Base-by-base conservation (phyloP, 2,113 vertebrate genomes). In the Rhizomys pruinosus region DNA sequence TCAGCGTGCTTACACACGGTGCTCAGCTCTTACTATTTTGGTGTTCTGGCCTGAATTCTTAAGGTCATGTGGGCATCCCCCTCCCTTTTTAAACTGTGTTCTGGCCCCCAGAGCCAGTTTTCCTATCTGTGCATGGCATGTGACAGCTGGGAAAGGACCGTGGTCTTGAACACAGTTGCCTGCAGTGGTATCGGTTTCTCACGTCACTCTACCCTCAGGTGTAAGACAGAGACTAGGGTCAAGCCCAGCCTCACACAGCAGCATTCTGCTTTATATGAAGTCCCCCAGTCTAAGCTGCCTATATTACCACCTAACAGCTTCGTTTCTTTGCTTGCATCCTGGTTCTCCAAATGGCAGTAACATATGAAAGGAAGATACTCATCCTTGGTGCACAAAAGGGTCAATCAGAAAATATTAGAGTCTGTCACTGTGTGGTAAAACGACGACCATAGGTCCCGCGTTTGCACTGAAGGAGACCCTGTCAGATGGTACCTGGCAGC, bases 121-220 rank as follows among this genome's bases (percentile, higher is more conserved):
- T 63, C n/a, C 79, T 19, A 5, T 37, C 79, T 81, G 79, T 63
- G 57, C 3, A 10, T 19, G 1, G 25, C 25, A 81, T 27, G 55
- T 16, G 57, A 63, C 23, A 32, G 25, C 59, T 42, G 16, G 37
- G 37, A 5, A 6, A 47, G 29, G 42, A 47, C 42, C 42, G 17
- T 25, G n/a, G n/a, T 29, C 73, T 15, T 27, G 25, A 29, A 20
- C 79, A 81, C 11, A 81, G 27, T 59, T 29, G 5, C 63, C 57
- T 29, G n/a, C 69, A 37, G 39, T 57, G 52, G 61, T 7, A 0
- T 23, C 22, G 32, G 52, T 92, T 52, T 73, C 44, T 42, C 37
- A 52, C n/a, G 57, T 37, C 55, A 57, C 39, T 77, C n/a, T n/a
- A 44, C 0, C 3, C 22, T n/a, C 3, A 0, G 52, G 10, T 13